Conservation (phyloP, 2,888 invertebrate genomes). For the Elgonia sp. region DNA sequence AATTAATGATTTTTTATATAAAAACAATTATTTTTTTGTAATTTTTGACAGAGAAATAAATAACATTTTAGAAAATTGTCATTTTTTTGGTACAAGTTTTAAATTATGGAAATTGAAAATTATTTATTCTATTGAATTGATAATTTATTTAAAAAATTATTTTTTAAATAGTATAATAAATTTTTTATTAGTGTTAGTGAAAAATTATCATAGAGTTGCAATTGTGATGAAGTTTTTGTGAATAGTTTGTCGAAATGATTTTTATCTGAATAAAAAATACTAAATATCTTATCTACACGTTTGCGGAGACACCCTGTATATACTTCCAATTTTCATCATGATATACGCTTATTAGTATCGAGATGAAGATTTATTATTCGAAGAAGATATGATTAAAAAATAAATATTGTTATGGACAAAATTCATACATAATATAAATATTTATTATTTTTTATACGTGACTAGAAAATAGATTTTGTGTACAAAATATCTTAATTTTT, state of each 20-base stretch:
- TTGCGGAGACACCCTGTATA: constrained; percentile 70
- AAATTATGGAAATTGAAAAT: too few relatives aligned
- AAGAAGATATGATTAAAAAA: constrained; percentile 73
- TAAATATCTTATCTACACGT: constrained; percentile 55
- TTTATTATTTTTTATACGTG: constrained; percentile 49
- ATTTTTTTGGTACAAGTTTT: too few relatives aligned
- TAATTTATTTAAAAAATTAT: too few relatives aligned
- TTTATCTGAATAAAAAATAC: constrained; percentile 26
- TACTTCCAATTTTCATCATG: constrained; percentile 74
- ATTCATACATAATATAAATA: constrained; percentile 70
- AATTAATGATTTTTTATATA: too few relatives aligned
- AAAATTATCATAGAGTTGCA: too few relatives aligned
- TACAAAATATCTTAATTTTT: constrained; percentile 12
- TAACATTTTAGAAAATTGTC: too few relatives aligned
- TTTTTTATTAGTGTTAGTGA: too few relatives aligned
- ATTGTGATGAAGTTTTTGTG: too few relatives aligned
- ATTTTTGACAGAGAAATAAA: too few relatives aligned
- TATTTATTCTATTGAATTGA: too few relatives aligned
- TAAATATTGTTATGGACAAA: constrained; percentile 70
- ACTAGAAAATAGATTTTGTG: constrained; percentile 23
- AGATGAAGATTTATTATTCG: constrained; percentile 75
- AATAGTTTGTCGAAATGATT: not conserved
- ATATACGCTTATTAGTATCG: constrained; percentile 75
- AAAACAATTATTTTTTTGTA: too few relatives aligned
- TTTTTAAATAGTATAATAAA: too few relatives aligned